Base-by-base conservation (phyloP, 2,888 invertebrate genomes). In the Nezara viridula region DNA sequence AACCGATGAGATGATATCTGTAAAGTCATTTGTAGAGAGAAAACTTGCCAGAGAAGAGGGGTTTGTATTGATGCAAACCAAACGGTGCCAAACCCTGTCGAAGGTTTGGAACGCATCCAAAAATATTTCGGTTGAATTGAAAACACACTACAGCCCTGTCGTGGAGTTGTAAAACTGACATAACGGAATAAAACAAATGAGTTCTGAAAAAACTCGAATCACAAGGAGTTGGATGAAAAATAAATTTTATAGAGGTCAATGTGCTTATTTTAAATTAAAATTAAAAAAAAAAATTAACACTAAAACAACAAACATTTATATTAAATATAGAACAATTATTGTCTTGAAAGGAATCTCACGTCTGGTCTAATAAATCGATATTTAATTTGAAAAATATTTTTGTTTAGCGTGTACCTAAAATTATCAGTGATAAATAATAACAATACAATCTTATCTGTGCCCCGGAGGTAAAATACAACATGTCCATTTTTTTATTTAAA, bases 51-150 rank as follows among this genome's bases (percentile, higher is more conserved):
- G 37, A 14, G 66, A 73, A 6, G 37, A 19, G 66, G 66, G 66
- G 37, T 10, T 10, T 73, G 66, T 73, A 73, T 73, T 73, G 66
- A 73, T 73, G 66, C 66, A 73, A 73, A 37, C 5, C 66, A 73
- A 73, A 9, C 66, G 32, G 19, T 32, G 66, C 66, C 66, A 73
- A 73, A 6, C 66, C 37, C 66, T 37, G 19, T 73, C 66, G 66
- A 73, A 73, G 32, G 19, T 4, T 73, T 73, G 66, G 66, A 73
- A 37, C 66, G 6, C 0, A 9, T 73, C 66, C 66, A 73, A 73
- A 7, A 73, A 73, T 73, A 73, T 73, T 73, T 37, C 37, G 32
- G 32, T 73, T 37, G 66, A 37, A 37, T 73, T 9, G 66, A 37
- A 73, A 73, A 73, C 6, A 73, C 66, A 32, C 37, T 37, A 60